Conservation (phyloP, 2,113 vertebrate genomes). For the Poeciliopsis occidentalis region DNA sequence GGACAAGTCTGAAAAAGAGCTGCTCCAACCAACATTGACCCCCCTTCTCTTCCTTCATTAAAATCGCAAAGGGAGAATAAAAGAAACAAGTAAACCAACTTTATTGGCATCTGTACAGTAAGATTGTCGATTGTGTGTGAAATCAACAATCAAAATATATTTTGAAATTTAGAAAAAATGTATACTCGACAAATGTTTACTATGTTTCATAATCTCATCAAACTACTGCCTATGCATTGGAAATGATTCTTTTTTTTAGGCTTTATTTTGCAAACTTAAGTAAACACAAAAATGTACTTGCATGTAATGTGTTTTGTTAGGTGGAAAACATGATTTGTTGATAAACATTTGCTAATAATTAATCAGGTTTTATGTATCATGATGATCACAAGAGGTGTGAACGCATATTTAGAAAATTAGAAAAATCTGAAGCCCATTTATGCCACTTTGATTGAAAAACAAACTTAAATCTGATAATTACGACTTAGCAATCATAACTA, state of each 20-base stretch:
- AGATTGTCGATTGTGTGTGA: not conserved
- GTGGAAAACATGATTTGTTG: not conserved
- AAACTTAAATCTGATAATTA: no score
- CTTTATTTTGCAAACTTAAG: not conserved
- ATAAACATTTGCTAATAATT: no score
- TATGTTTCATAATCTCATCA: not conserved
- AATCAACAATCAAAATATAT: not conserved
- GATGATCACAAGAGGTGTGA: no score
- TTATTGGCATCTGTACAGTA: not conserved
- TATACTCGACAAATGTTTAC: not conserved
- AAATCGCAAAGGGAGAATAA: not conserved
- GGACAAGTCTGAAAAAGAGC: constrained; percentile 64
- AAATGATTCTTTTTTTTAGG: not conserved
- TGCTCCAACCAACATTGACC: constrained; percentile 53
- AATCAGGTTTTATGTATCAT: no score
- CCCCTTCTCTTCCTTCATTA: constrained; percentile 22
- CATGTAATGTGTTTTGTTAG: not conserved
- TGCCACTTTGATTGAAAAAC: no score
- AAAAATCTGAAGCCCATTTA: no score
- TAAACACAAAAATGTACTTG: not conserved
- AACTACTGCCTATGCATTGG: not conserved
- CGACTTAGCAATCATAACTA: no score
- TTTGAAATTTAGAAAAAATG: not conserved
- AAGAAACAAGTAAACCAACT: constrained; percentile 7
- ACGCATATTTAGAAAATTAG: no score